phyloP scores from a whole-genome alignment of 1,140 invertebrate genomes.

The Leptopilina boulardi region DNA sequence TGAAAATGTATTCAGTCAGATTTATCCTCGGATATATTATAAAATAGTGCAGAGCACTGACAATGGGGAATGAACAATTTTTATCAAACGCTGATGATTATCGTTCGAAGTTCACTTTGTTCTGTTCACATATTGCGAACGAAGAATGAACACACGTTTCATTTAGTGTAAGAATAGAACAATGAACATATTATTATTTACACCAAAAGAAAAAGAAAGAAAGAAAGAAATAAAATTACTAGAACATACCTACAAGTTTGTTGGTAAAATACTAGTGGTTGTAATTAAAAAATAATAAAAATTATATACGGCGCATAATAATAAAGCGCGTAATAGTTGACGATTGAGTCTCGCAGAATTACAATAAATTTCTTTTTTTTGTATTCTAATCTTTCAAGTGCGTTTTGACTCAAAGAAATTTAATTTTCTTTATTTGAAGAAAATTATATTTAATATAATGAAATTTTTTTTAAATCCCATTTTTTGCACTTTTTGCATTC shows the following conservation, averaged over 20 bases:
- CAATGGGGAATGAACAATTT: not conserved
- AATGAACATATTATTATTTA: conserved; percentile 12
- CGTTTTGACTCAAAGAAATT: not conserved
- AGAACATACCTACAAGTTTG: not conserved
- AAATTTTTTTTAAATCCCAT: not conserved
- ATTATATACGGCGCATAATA: not conserved
- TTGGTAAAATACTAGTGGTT: not conserved
- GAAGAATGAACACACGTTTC: not conserved
- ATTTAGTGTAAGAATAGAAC: not conserved
- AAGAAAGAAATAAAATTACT: no score
- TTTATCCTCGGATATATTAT: conserved; percentile 19
- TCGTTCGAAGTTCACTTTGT: conserved; percentile 26
- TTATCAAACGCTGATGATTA: not conserved
- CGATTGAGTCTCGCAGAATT: conserved; percentile 7
- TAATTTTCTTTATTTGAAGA: not conserved
- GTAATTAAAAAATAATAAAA: no score
- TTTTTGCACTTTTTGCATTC: conserved; percentile 28
- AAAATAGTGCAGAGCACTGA: conserved; percentile 21
- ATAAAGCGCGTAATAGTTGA: not conserved
- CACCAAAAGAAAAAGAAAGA: conserved; percentile 12
- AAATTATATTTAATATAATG: conserved; percentile 1
- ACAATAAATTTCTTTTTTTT: conserved; percentile 12
- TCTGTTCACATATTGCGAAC: not conserved
- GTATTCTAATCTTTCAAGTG: not conserved
- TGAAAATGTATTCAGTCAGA: conserved; percentile 35